A percentile compares a stretch with the other conserved stretches of the same genome.
These are phyloP conservation scores for Pemphigus obesinymphae DNA, from an alignment of 1,140 invertebrate genomes.

Conservation along the genomic window DNA sequence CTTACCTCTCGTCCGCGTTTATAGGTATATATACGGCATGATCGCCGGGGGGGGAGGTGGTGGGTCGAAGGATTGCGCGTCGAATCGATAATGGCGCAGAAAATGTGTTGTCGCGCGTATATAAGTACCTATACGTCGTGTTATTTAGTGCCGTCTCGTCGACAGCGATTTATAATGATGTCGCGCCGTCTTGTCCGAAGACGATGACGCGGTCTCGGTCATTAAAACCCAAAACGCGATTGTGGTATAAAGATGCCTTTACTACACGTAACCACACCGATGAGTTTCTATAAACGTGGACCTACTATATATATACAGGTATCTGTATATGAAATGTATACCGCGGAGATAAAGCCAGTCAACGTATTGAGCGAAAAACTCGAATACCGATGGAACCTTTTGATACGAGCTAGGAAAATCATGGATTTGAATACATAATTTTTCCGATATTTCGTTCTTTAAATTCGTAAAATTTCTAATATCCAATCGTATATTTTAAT, in stretches of 20 bases:
- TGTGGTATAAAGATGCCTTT: no score
- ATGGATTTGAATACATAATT: no score
- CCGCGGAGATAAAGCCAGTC: no score
- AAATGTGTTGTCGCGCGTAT: neutral
- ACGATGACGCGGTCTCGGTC: neutral
- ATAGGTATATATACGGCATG: neutral
- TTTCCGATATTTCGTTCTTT: no score
- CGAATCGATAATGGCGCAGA: constrained; percentile 26
- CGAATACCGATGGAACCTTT: no score
- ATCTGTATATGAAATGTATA: no score
- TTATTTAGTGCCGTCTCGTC: neutral
- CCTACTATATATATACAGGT: neutral
- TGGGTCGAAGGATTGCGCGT: neutral
- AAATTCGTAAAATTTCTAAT: no score
- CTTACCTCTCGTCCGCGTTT: neutral
- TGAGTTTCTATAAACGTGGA: no score
- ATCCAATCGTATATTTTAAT: no score
- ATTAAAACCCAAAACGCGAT: constrained; percentile 19
- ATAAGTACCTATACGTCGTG: neutral
- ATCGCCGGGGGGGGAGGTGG: neutral
- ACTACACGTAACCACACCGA: neutral
- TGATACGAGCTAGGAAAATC: no score
- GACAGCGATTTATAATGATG: neutral
- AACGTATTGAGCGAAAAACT: no score
- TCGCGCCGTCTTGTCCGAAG: neutral